Base-by-base conservation (phyloP, 1,140 invertebrate species). In the Harlomillsia oculata region DNA sequence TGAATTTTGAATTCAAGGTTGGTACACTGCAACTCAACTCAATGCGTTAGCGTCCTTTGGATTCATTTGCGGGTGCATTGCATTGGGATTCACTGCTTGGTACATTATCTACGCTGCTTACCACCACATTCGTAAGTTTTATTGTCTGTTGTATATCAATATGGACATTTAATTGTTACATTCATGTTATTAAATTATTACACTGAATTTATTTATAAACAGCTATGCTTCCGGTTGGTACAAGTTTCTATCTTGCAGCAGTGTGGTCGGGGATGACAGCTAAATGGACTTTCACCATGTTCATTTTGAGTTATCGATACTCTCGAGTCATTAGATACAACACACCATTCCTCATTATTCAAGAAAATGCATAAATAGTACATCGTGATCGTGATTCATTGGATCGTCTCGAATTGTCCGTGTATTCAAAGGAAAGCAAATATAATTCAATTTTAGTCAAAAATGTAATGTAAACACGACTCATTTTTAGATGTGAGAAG, bases 331-430 rank as follows among this genome's bases (percentile, higher is more conserved):
- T 65, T 20, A 18, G 57, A 21, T 65, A 65, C 48, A 56, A 53
- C 0, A 59, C 59, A 3, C 63, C 63, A 32, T 65, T 65, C 41
- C 56, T 65, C 14, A 57, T 65, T 21, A 62, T 62, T 21, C 56
- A 62, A 52, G 53, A 63, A 32, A 46, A 57, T 9, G 21, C 48
- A 2, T 40, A 14, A 48, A 20, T 32, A 2, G 11, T 11, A 26
- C 16, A 13, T 16, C 45, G n/a, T 34, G 5, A 28, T 8, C 4
- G 18, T 18, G 29, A 16, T n/a, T n/a, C n/a, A n/a, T n/a, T n/a
- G n/a, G n/a, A n/a, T n/a, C n/a, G n/a, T n/a, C n/a, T n/a, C n/a
- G n/a, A n/a, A n/a, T n/a, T n/a, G n/a, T n/a, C n/a, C n/a, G n/a
- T n/a, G n/a, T n/a, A n/a, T n/a, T n/a, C n/a, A n/a, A n/a, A n/a